Evolutionary conservation across 2,888 invertebrate species (phyloP), one percentile per base, ranked within the genome.

Genomic region (Petrophora chlorosata): DNA sequence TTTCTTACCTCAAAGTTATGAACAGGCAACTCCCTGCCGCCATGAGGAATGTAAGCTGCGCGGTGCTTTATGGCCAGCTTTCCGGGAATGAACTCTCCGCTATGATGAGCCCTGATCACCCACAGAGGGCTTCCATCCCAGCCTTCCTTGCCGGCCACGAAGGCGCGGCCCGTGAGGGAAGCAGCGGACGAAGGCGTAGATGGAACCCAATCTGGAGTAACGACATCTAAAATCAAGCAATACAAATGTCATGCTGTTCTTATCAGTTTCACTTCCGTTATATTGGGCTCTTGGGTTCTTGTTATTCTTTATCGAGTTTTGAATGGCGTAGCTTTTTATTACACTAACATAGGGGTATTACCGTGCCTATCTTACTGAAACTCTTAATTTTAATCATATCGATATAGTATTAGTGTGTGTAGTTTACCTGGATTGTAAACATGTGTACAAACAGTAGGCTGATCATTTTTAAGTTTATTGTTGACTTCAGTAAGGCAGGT

Each of bases 121-220:
- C 88, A 90, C 4, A 91, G 66, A 0, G 89, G 89, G 53, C 85
- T 90, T 8, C 76, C 66, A 49, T 90, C 90, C 84, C 87, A 85
- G 0, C 79, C 89, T 53, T 90, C 90, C 35, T 67, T 78, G 2
- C 91, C 91, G 1, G 73, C 89, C 0, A 82, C 74, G 5, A 82
- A 76, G 0, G 90, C 90, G 15, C 71, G 74, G 15, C 74, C 71
- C 2, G 73, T 50, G 2, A 83, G 65, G 1, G 68, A 55, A 0
- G 62, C 34, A 0, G 86, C 86, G 0, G 71, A 65, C 1, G 64
- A 50, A 0, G 81, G 60, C 0, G 80, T 84, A 1, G 79, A 65
- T 7, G 79, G 61, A 1, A 82, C 70, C 90, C 90, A 91, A 36
- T 87, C 82, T 8, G 83, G 66, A 0, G 65, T 13, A 0, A 30